phyloP scores from a whole-genome alignment of 2,113 vertebrate species.

The Hucho hucho region DNA sequence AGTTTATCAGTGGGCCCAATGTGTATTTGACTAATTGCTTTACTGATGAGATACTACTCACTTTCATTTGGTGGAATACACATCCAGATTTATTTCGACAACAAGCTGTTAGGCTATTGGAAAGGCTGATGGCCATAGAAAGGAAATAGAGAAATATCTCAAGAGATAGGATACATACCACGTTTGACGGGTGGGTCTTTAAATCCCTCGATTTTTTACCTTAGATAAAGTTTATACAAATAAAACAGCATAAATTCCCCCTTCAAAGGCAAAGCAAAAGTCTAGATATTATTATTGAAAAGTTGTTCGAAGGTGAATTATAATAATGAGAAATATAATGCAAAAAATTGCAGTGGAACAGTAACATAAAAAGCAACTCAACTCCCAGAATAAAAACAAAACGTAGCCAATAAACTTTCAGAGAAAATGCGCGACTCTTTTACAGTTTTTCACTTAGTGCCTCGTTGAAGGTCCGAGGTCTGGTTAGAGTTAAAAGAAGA shows the following conservation, averaged over 20 bases:
- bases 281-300: neutral
- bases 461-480: slow-evolving; percentile 21
- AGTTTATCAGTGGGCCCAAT: slow-evolving; percentile 15
- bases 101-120: neutral
- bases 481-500: slow-evolving; percentile 40
- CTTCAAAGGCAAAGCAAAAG: neutral
- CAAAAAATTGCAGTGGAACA: neutral
- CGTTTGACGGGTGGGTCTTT: slow-evolving; percentile 19
- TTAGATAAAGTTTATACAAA: neutral
- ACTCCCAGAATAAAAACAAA: slow-evolving; percentile 6
- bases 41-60: slow-evolving; percentile 50
- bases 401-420: neutral
- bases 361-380: neutral
- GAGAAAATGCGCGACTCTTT: slow-evolving; percentile 11
- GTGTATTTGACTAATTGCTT: slow-evolving; percentile 59
- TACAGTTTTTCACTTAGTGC: neutral
- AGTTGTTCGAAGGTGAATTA: neutral
- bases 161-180: slow-evolving; percentile 43
- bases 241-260: neutral
- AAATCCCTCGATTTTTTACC: slow-evolving; percentile 13
- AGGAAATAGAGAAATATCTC: neutral
- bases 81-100: slow-evolving; percentile 24
- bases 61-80: slow-evolving; percentile 54
- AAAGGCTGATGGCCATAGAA: neutral
- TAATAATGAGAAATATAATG: slow-evolving; percentile 1